These are phyloP conservation scores for Drepana falcataria DNA, from an alignment of 2,888 invertebrate species.

Conservation along the genomic window DNA sequence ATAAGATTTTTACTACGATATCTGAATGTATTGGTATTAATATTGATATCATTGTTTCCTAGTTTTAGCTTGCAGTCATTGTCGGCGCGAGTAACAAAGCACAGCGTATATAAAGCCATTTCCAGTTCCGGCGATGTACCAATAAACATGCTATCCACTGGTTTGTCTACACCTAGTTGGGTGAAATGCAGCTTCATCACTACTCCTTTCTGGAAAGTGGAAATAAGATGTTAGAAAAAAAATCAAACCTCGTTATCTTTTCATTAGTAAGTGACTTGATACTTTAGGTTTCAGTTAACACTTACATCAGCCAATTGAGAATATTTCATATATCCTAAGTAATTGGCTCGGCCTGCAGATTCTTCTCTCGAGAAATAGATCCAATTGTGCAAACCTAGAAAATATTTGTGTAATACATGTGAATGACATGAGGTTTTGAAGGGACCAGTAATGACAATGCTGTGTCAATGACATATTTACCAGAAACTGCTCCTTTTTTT, in stretches of 20 bases:
- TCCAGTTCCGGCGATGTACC: constrained; percentile 95
- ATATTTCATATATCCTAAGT: constrained; percentile 88
- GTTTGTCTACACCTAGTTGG: constrained; percentile 85
- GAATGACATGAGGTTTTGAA: too few relatives aligned
- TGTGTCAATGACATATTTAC: constrained; percentile 24
- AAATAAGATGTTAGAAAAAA: constrained; percentile 1
- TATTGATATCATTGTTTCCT: constrained; percentile 83
- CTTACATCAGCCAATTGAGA: constrained; percentile 84
- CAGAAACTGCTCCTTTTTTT: constrained; percentile 85
- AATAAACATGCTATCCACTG: constrained; percentile 87
- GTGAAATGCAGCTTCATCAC: constrained; percentile 85
- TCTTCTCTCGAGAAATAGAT: constrained; percentile 90
- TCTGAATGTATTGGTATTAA: constrained; percentile 85
- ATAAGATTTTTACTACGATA: constrained; percentile 88
- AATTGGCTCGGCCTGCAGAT: constrained; percentile 82
- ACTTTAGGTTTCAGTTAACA: neutral
- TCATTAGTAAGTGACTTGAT: too few relatives aligned
- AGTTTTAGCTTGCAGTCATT: constrained; percentile 85
- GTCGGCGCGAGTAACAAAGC: constrained; percentile 88
- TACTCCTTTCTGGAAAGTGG: constrained; percentile 83
- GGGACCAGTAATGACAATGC: too few relatives aligned
- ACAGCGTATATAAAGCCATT: constrained; percentile 92
- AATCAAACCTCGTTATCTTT: too few relatives aligned
- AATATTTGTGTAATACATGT: neutral
- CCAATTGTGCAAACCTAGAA: constrained; percentile 92